phyloP scores from a whole-genome alignment of 2,888 invertebrate genomes.

The Zygaena filipendulae region DNA sequence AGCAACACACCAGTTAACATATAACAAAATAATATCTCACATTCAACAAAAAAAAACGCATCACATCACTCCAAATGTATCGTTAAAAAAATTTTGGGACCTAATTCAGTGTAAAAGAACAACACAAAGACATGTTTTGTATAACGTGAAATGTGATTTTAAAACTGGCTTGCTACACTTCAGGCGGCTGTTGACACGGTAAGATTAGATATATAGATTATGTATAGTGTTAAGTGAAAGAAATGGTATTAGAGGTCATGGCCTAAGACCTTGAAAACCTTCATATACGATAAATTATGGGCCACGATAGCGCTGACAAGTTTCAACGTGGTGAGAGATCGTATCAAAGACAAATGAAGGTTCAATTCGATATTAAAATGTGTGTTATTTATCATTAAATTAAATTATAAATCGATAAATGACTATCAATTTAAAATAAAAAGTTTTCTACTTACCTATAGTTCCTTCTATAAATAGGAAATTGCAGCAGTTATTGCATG shows the following conservation, averaged over 20 bases:
- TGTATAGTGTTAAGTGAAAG: too few species aligned
- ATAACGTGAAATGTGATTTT: conserved; percentile 39
- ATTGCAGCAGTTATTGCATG: too few species aligned
- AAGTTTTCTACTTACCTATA: too few species aligned
- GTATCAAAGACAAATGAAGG: too few species aligned
- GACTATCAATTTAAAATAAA: too few species aligned
- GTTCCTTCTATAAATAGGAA: too few species aligned
- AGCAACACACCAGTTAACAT: conserved; percentile 26
- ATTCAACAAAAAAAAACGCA: conserved; percentile 8
- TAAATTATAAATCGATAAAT: too few species aligned
- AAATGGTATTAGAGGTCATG: conserved; percentile 25
- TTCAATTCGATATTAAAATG: too few species aligned
- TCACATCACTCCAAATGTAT: conserved; percentile 22
- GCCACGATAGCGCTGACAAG: too few species aligned
- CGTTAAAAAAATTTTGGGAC: conserved; percentile 6
- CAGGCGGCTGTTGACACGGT: conserved; percentile 50
- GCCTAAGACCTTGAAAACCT: conserved; percentile 24
- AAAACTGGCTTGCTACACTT: conserved; percentile 30
- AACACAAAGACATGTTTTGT: conserved; percentile 28
- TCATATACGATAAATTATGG: conserved; percentile 28
- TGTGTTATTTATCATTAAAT: too few species aligned
- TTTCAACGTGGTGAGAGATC: conserved; percentile 29
- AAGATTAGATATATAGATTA: too few species aligned
- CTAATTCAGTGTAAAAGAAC: conserved; percentile 19
- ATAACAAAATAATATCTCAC: conserved; percentile 18